Conservation (phyloP, 2,113 vertebrate genomes). For the Mus pahari region DNA sequence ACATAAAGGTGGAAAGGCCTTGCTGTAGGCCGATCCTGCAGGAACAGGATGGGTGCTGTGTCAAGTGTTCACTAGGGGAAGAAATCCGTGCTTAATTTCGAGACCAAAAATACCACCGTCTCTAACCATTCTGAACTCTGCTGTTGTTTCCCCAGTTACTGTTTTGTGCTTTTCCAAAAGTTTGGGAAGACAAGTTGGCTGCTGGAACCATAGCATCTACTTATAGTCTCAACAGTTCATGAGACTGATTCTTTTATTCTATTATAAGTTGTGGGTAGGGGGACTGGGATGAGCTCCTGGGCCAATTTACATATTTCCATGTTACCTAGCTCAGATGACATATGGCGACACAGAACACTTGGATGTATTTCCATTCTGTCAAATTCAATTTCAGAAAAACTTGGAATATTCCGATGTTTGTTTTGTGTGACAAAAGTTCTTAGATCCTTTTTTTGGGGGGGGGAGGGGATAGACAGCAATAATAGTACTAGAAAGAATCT, state of each 20-base stretch:
- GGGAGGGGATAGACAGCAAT: constrained; percentile 26
- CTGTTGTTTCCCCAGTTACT: constrained; percentile 79
- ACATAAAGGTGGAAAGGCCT: constrained; percentile 2
- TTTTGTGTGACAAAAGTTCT: constrained; percentile 59
- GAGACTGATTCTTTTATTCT: constrained; percentile 51
- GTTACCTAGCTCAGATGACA: constrained; percentile 55
- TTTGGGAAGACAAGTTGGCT: constrained; percentile 62
- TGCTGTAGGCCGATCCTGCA: neutral
- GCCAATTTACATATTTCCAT: neutral
- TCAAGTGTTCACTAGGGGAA: constrained; percentile 47
- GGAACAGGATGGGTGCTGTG: neutral
- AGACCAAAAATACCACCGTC: neutral
- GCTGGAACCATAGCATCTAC: constrained; percentile 75
- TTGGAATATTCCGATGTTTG: constrained; percentile 53
- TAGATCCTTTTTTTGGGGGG: constrained; percentile 50
- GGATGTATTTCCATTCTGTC: constrained; percentile 54
- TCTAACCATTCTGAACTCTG: constrained; percentile 40
- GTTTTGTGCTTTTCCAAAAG: constrained; percentile 46
- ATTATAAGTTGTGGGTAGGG: neutral
- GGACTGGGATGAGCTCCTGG: constrained; percentile 31
- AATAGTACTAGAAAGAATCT: constrained; percentile 55
- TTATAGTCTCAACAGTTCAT: constrained; percentile 55
- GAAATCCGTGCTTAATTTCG: neutral
- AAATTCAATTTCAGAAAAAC: constrained; percentile 46
- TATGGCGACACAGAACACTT: constrained; percentile 36